These are phyloP conservation scores for Hypomecis atomaria DNA, from an alignment of 2,888 invertebrate species.

Conservation along the genomic window DNA sequence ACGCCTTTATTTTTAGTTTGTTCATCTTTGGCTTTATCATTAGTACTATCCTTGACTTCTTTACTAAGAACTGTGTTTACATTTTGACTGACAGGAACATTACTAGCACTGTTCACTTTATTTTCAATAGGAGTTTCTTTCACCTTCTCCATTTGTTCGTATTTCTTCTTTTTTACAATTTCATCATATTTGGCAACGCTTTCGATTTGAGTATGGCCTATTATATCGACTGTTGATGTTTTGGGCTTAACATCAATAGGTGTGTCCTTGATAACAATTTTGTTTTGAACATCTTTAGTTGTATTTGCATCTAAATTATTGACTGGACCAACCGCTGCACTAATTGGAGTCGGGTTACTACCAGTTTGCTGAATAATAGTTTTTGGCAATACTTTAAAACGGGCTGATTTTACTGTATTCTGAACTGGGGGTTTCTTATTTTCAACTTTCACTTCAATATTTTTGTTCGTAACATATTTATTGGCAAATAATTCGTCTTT, in stretches of 20 bases:
- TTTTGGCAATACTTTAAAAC: slow-evolving; percentile 6
- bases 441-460: neutral
- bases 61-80: neutral
- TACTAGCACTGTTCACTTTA: too few species aligned
- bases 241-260: neutral
- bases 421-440: neutral
- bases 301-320: neutral
- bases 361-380: neutral
- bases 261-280: neutral
- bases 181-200: slow-evolving; percentile 4
- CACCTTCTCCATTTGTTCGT: neutral
- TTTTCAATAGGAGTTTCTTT: neutral
- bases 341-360: neutral
- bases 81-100: neutral
- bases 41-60: neutral
- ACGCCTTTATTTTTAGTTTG: neutral
- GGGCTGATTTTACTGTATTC: slow-evolving; percentile 7
- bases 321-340: neutral
- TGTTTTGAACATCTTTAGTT: neutral
- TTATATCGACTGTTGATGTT: neutral
- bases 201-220: neutral
- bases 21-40: neutral
- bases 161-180: slow-evolving; percentile 6
- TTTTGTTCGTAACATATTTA: neutral
- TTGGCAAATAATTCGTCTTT: neutral